Evolutionary conservation across 2,113 vertebrate species (phyloP).

Genomic region (Zosterops japonicus): DNA sequence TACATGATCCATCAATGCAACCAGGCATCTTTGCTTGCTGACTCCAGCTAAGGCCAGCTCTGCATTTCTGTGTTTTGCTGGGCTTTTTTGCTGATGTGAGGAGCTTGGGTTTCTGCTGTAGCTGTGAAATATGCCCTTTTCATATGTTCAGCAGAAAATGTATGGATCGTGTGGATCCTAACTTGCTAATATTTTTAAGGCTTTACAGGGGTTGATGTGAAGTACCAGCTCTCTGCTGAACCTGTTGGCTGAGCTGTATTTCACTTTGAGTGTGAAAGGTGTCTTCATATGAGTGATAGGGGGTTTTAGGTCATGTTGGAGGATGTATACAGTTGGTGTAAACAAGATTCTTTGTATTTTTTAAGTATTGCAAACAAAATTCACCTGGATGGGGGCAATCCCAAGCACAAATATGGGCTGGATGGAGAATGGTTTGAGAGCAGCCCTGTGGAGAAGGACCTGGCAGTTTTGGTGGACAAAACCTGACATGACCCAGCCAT

Average conservation of each 20-base stretch:
- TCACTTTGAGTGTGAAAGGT: not conserved
- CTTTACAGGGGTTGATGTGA: not conserved
- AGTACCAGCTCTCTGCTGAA: not conserved
- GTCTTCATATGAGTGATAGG: not conserved
- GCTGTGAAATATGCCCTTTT: constrained; percentile 5
- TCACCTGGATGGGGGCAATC: not conserved
- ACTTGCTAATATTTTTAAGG: not conserved
- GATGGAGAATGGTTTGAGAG: not conserved
- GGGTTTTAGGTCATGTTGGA: not conserved
- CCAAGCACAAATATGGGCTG: not conserved
- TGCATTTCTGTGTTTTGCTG: not conserved
- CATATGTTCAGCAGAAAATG: constrained; percentile 15
- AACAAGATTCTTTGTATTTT: not conserved
- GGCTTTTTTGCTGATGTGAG: constrained; percentile 25
- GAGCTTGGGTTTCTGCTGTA: constrained; percentile 24
- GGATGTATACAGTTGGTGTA: not conserved
- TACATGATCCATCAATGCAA: not conserved
- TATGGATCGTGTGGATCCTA: not conserved
- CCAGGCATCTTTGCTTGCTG: not conserved
- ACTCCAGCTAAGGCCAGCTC: not conserved
- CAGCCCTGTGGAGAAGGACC: not conserved
- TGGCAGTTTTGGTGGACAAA: not conserved
- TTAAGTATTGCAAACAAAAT: not conserved
- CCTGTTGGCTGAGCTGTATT: not conserved
- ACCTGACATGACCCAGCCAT: not conserved